Evolutionary conservation across 2,888 invertebrate species (phyloP).

Genomic region (Itoplectis maculator): DNA sequence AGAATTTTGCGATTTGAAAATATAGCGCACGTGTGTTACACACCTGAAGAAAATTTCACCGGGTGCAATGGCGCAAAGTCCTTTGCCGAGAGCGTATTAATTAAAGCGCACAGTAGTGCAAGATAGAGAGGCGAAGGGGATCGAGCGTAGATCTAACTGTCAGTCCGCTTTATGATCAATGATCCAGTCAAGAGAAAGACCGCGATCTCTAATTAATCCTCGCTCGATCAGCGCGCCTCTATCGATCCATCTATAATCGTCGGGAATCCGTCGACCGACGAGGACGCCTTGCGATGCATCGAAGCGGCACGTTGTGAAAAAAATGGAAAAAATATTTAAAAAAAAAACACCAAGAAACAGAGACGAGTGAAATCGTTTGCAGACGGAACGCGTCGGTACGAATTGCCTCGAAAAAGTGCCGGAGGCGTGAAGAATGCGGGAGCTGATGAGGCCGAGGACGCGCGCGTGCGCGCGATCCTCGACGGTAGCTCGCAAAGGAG

Average conservation of each 20-base stretch:
- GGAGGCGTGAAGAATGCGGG: conserved; percentile 28
- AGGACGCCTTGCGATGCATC: conserved; percentile 1
- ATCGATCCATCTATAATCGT: conserved; percentile 42
- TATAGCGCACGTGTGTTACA: neutral
- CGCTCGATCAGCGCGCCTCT: conserved; percentile 10
- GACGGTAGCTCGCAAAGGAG: conserved; percentile 20
- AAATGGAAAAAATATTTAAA: conserved; percentile 8
- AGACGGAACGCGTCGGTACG: neutral
- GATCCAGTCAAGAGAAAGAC: conserved; percentile 38
- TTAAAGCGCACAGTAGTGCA: conserved; percentile 27
- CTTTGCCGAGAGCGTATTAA: conserved; percentile 2
- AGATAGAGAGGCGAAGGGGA: neutral
- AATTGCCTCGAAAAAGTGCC: conserved; percentile 25
- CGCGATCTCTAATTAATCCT: conserved; percentile 50
- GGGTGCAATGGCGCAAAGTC: conserved; percentile 20
- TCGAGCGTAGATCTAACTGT: conserved; percentile 26
- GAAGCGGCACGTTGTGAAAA: neutral
- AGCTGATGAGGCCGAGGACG: conserved; percentile 32
- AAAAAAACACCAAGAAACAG: conserved; percentile 16
- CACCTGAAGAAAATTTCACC: conserved; percentile 15
- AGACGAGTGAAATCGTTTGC: conserved; percentile 22
- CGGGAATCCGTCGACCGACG: conserved; percentile 28
- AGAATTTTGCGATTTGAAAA: conserved; percentile 21
- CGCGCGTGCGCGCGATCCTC: neutral
- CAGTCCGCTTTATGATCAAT: conserved; percentile 38